These are phyloP conservation scores for Bolinopsis microptera DNA, from an alignment of 37 sponge, comb jelly and placozoan genomes.

Conservation along the genomic window DNA sequence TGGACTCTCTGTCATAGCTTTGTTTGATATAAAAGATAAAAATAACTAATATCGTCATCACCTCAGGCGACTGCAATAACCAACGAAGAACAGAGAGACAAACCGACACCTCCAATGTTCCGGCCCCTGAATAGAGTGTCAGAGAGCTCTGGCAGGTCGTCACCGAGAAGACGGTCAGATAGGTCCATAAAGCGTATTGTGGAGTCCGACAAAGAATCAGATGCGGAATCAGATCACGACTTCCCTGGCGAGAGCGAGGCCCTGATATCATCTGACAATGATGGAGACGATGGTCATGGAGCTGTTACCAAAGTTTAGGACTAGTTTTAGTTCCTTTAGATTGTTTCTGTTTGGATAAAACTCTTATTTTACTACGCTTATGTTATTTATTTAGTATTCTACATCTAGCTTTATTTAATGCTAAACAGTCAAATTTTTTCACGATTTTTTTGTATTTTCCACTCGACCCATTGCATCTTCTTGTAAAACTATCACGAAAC, in stretches of 20 bases:
- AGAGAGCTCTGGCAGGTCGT: background rate
- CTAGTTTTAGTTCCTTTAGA: background rate
- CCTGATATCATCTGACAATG: background rate
- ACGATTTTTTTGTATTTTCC: background rate
- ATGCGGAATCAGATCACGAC: too few relatives aligned
- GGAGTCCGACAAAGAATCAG: background rate
- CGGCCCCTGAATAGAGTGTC: background rate
- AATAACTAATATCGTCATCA: too few relatives aligned
- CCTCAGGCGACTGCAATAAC: background rate
- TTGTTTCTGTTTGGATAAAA: background rate
- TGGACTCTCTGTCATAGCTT: too few relatives aligned
- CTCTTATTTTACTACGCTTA: background rate
- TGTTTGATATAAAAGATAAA: too few relatives aligned
- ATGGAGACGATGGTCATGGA: background rate
- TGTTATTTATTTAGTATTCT: background rate
- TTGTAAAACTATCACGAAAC: background rate
- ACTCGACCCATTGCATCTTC: background rate
- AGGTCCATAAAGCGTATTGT: background rate
- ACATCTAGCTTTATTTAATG: background rate
- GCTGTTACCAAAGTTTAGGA: background rate
- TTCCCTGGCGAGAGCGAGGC: background rate
- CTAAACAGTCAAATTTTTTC: background rate
- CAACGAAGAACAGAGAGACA: background rate
- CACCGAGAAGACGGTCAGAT: background rate
- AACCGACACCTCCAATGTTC: background rate